A percentile compares a stretch with the other conserved stretches of the same genome.
These are phyloP conservation scores for Melanotaenia nigrans DNA, from an alignment of 2,797 vertebrate species.

Conservation along the genomic window DNA sequence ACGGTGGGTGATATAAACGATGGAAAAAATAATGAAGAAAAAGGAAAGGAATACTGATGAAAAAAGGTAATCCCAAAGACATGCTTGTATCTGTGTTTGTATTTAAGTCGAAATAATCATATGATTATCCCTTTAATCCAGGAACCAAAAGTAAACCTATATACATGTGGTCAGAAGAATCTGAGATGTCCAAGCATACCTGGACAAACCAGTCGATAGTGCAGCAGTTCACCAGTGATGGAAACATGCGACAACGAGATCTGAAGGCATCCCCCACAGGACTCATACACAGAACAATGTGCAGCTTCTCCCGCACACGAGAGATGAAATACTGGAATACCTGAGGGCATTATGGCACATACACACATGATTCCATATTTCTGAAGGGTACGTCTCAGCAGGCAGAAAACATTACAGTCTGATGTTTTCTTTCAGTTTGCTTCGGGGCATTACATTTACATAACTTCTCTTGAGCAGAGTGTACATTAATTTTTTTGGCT, in stretches of 20 bases:
- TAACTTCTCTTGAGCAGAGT: neutral
- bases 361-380: constrained; percentile 2
- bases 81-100: neutral
- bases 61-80: neutral
- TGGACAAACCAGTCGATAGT: constrained; percentile 91
- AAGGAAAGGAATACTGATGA: neutral
- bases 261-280: constrained; percentile 88
- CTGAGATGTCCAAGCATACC: constrained; percentile 65
- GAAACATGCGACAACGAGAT: constrained; percentile 89
- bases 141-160: neutral
- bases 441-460: neutral
- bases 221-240: constrained; percentile 90
- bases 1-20: neutral
- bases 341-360: constrained; percentile 58
- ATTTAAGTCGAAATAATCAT: neutral
- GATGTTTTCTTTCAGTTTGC: constrained; percentile 17
- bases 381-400: constrained; percentile 7
- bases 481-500: neutral
- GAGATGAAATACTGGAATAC: constrained; percentile 89
- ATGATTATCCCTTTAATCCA: neutral
- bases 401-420: constrained; percentile 16
- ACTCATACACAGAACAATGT: constrained; percentile 90
- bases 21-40: neutral
- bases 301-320: constrained; percentile 86
- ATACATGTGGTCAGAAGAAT: neutral